These are phyloP conservation scores for Apamea crenata DNA, from an alignment of 2,888 invertebrate genomes.

Conservation along the genomic window DNA sequence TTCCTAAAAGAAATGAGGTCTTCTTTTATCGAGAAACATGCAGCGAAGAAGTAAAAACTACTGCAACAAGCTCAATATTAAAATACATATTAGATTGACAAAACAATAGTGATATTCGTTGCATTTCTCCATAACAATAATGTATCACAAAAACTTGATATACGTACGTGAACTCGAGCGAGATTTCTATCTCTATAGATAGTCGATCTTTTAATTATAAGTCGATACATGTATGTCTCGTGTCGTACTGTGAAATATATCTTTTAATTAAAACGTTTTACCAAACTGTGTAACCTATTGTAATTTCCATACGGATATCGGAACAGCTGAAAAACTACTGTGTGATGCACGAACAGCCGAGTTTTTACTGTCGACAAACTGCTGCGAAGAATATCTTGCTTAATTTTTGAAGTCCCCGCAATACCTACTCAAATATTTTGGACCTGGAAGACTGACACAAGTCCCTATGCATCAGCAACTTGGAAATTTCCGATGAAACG, in stretches of 20 bases:
- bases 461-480: not conserved
- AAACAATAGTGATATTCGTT: conserved; percentile 42
- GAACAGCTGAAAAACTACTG: not conserved
- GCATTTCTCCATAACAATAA: conserved; percentile 48
- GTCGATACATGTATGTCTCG: not conserved
- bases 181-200: conserved; percentile 41
- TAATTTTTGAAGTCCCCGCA: not conserved
- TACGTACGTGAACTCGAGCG: conserved; percentile 10
- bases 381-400: not conserved
- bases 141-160: conserved; percentile 30
- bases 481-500: not conserved
- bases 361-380: not conserved
- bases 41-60: not conserved
- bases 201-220: conserved; percentile 36
- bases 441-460: not conserved
- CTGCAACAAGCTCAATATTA: not conserved
- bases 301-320: conserved; percentile 12
- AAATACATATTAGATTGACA: conserved; percentile 15
- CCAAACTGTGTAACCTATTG: not conserved
- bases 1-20: not conserved
- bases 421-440: not conserved
- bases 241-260: conserved; percentile 18
- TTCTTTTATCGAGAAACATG: not conserved
- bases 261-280: conserved; percentile 23
- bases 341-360: not conserved